Evolutionary conservation across 2,797 vertebrate genomes (phyloP), one percentile per base, ranked within the genome.

Genomic region (Adrianichthys oophorus): DNA sequence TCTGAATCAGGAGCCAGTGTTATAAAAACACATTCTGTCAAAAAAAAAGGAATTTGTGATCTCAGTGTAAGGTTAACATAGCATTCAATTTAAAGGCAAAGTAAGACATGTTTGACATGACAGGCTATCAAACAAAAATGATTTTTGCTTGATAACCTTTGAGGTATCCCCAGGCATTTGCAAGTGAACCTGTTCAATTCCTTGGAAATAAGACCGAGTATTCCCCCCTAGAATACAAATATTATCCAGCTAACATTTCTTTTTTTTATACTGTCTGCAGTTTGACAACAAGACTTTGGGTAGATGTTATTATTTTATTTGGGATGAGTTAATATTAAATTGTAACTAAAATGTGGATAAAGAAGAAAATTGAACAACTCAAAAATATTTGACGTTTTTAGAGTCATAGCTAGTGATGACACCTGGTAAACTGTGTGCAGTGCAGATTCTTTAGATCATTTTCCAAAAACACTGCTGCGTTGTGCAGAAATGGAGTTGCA

Each of bases 101-200:
- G 15, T 46, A 48, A 44, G n/a, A 52, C 5, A 14, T 23, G 4
- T 8, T 65, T 65, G 12, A 63, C 56, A 61, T 2, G 62, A 79
- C 61, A 62, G 17, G 52, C 7, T 58, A 0, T 62, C 76, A 64
- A 26, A 41, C 55, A 82, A 61, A 45, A 46, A 32, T 48, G 62
- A 82, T 72, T 72, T 72, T 65, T 62, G 0, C 48, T 64, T 52
- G 48, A 70, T 62, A 82, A 57, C 57, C 72, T 76, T 68, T 6
- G 41, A 76, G 76, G 56, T 51, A 51, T 43, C 70, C 68, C 17
- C 17, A 51, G 59, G 73, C 70, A 50, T 21, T 70, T 58, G 46
- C 70, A 75, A 75, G 59, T 70, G 48, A 76, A 56, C 50, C 42
- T 60, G 60, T 65, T 52, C 40, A 72, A 74, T 66, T 71, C 70